phyloP scores from a whole-genome alignment of 2,797 vertebrate genomes.

The Staurois parvus region DNA sequence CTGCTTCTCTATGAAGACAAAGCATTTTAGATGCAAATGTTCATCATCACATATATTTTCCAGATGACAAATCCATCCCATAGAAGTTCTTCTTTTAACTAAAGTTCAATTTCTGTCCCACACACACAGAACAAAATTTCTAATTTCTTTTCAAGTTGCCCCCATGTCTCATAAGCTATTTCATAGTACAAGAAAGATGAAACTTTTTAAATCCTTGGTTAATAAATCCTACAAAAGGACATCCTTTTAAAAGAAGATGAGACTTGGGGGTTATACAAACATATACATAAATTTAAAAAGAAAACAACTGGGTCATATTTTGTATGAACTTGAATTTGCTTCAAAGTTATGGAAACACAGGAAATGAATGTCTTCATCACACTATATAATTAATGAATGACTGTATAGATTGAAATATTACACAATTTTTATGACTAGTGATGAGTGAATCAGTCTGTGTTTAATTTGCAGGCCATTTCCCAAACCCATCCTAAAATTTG shows the following conservation, averaged over 20 bases:
- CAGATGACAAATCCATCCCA: not conserved
- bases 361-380: constrained; percentile 42
- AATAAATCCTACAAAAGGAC: constrained; percentile 20
- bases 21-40: not conserved
- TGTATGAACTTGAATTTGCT: constrained; percentile 36
- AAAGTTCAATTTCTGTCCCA: not conserved
- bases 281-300: constrained; percentile 31
- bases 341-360: constrained; percentile 52
- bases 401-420: not conserved
- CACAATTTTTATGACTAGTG: no score
- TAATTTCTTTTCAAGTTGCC: constrained; percentile 6
- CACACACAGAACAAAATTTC: not conserved
- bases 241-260: constrained; percentile 34
- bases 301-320: constrained; percentile 51
- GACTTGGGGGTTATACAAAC: constrained; percentile 53
- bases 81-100: not conserved
- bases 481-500: no score
- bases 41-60: not conserved
- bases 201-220: constrained; percentile 7
- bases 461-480: no score
- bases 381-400: constrained; percentile 27
- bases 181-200: constrained; percentile 38
- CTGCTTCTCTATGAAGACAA: not conserved
- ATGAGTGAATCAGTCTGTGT: no score
- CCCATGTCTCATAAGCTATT: constrained; percentile 19